These are phyloP conservation scores for Thaumetopoea pityocampa DNA, from an alignment of 1,140 invertebrate genomes.

Conservation along the genomic window DNA sequence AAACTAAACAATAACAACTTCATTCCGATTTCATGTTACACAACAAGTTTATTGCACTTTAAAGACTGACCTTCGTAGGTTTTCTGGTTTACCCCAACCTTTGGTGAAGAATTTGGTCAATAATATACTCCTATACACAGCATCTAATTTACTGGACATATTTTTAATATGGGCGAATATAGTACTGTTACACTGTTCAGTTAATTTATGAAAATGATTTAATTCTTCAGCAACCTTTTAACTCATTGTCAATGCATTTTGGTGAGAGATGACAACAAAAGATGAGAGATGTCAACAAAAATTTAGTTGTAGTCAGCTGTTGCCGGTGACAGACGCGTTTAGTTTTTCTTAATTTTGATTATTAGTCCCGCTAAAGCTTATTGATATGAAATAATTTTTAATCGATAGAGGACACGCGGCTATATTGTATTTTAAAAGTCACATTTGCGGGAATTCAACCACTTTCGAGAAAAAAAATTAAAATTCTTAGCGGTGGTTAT, in stretches of 20 bases:
- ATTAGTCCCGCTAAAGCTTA: too few species aligned
- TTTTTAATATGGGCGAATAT: conserved; percentile 34
- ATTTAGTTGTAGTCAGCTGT: conserved; percentile 39
- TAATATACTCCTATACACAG: conserved; percentile 91
- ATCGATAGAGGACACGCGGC: too few species aligned
- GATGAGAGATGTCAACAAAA: conserved; percentile 34
- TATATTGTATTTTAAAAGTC: too few species aligned
- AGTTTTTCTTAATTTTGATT: too few species aligned
- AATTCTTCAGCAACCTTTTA: conserved; percentile 11
- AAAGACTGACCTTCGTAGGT: conserved; percentile 86
- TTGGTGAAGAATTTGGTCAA: conserved; percentile 96
- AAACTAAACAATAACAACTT: too few species aligned
- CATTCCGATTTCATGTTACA: conserved; percentile 13
- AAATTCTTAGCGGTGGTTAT: too few species aligned
- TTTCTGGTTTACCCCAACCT: conserved; percentile 96
- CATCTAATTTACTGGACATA: conserved; percentile 90
- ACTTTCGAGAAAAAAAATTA: too few species aligned
- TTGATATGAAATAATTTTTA: too few species aligned
- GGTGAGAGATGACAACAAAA: conserved; percentile 20
- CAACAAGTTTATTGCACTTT: conserved; percentile 7
- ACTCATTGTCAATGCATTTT: conserved; percentile 39
- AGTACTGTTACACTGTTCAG: conserved; percentile 13
- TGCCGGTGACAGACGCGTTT: conserved; percentile 10
- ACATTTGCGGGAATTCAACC: too few species aligned
- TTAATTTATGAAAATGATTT: conserved; percentile 17